phyloP scores from a whole-genome alignment of 1,140 invertebrate species.

The Leucophenga varia region DNA sequence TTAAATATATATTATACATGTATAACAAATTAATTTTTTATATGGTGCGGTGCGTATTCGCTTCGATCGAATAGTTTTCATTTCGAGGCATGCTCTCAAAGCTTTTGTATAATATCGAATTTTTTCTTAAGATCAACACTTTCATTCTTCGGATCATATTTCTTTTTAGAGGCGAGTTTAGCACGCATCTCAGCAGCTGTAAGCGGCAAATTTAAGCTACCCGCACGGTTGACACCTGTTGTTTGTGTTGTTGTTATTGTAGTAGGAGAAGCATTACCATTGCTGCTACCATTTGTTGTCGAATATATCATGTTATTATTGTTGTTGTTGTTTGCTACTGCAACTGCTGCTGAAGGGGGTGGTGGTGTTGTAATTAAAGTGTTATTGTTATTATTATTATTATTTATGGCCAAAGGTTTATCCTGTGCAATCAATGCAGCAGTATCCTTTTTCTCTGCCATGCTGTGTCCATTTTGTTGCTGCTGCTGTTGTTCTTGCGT shows the following conservation, averaged over 20 bases:
- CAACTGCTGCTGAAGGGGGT: slow-evolving; percentile 37
- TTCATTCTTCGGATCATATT: slow-evolving; percentile 85
- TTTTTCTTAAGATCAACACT: slow-evolving; percentile 87
- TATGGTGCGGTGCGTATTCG: too few relatives aligned
- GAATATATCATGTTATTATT: slow-evolving; percentile 36
- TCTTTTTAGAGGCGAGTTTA: slow-evolving; percentile 79
- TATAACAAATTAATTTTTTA: too few relatives aligned
- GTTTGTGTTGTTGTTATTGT: slow-evolving; percentile 10
- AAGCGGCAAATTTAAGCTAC: slow-evolving; percentile 76
- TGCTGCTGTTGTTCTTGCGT: background rate
- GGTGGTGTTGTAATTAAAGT: slow-evolving; percentile 36
- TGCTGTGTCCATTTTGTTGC: too few relatives aligned
- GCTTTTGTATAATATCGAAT: slow-evolving; percentile 89
- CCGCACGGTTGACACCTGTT: slow-evolving; percentile 21
- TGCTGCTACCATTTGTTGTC: slow-evolving; percentile 18
- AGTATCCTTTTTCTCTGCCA: too few relatives aligned
- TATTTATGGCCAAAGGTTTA: background rate
- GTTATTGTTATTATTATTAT: slow-evolving; percentile 19
- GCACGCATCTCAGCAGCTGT: slow-evolving; percentile 84
- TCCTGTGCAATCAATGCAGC: background rate
- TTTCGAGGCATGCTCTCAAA: slow-evolving; percentile 65
- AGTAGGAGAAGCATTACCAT: slow-evolving; percentile 13
- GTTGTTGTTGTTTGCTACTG: slow-evolving; percentile 45
- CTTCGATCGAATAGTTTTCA: too few relatives aligned
- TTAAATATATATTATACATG: too few relatives aligned